Conservation (phyloP, 2,797 vertebrate genomes). For the Mallotus villosus region DNA sequence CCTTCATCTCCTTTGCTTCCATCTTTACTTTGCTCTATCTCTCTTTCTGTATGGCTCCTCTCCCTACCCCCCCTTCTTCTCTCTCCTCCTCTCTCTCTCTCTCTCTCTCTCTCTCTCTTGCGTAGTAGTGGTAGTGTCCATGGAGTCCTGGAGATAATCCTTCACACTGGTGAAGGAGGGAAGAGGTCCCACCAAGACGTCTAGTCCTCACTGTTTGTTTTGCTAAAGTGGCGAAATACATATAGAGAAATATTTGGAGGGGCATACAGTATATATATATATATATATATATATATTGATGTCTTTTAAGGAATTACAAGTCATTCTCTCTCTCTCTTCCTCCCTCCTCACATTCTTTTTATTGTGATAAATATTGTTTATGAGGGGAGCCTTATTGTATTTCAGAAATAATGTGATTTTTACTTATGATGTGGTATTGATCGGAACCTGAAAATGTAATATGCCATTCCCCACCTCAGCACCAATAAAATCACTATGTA, state of each 20-base stretch:
- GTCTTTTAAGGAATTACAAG: too few relatives aligned
- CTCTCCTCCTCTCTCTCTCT: slow-evolving; percentile 17
- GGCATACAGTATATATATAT: too few relatives aligned
- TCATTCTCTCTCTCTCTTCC: slow-evolving; percentile 55
- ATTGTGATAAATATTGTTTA: slow-evolving; percentile 37
- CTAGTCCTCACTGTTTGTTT: too few relatives aligned
- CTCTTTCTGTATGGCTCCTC: too few relatives aligned
- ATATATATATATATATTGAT: too few relatives aligned
- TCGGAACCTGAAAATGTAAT: slow-evolving; percentile 41
- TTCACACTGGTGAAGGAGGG: too few relatives aligned
- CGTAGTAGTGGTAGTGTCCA: slow-evolving; percentile 10
- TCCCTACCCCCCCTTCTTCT: slow-evolving; percentile 4
- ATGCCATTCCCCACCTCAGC: slow-evolving; percentile 33
- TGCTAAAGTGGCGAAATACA: too few relatives aligned
- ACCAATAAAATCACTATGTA: slow-evolving; percentile 37
- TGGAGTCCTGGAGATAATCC: too few relatives aligned
- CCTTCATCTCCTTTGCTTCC: too few relatives aligned
- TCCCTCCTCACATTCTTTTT: neutral
- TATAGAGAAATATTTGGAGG: too few relatives aligned
- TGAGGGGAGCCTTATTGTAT: slow-evolving; percentile 53
- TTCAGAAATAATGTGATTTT: slow-evolving; percentile 52
- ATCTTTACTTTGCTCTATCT: too few relatives aligned
- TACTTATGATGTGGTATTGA: slow-evolving; percentile 55
- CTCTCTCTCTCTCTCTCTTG: slow-evolving; percentile 35
- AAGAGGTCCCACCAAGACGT: too few relatives aligned